Conservation (phyloP, 2,113 vertebrate species). For the Probosciger aterrimus region DNA sequence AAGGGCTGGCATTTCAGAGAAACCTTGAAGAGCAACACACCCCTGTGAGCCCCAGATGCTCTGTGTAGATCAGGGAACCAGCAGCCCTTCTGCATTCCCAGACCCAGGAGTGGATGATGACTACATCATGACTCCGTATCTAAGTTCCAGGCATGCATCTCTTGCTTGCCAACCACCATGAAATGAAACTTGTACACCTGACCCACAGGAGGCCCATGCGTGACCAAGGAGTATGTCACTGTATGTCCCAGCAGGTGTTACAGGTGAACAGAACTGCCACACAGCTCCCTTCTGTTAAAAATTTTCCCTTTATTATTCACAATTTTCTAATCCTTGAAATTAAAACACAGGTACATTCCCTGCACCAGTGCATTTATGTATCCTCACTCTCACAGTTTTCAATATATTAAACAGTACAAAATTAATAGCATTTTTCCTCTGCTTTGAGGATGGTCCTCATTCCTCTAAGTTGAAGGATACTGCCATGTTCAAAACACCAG, state of each 20-base stretch:
- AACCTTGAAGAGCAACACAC: neutral
- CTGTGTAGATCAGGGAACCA: neutral
- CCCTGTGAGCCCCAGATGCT: neutral
- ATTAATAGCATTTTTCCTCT: neutral
- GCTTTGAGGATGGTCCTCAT: neutral
- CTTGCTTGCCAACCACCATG: neutral
- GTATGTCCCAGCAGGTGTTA: neutral
- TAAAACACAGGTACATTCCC: neutral
- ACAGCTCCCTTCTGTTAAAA: neutral
- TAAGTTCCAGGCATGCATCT: neutral
- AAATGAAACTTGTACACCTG: neutral
- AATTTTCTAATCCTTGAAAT: neutral
- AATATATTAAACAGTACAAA: slow-evolving; percentile 32
- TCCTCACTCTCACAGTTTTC: neutral
- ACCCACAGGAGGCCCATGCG: neutral
- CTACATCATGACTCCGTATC: neutral
- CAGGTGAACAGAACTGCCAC: neutral
- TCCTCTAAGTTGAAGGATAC: neutral
- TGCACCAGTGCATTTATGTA: neutral
- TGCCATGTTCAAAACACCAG: neutral
- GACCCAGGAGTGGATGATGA: neutral
- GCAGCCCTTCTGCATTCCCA: neutral
- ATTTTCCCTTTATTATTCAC: slow-evolving; percentile 35
- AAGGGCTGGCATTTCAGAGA: neutral
- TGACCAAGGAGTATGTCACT: neutral